Evolutionary conservation across 2,888 invertebrate genomes (phyloP).

Genomic region (Cyclophora punctaria): DNA sequence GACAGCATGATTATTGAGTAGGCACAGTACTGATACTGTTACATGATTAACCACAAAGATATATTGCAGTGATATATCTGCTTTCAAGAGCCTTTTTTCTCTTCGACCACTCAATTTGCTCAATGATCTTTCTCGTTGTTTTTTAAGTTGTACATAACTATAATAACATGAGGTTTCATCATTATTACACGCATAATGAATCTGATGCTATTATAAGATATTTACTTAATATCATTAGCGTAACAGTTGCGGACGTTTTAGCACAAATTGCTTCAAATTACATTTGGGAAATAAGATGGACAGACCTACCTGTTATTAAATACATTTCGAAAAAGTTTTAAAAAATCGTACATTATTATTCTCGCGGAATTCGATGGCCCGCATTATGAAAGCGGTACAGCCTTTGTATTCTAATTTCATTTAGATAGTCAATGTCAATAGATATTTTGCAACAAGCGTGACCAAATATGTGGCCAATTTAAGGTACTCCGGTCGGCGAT

Average conservation of each 20-base stretch:
- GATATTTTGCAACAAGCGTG: constrained; percentile 38
- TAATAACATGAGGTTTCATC: not conserved
- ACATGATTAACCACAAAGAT: too few relatives aligned
- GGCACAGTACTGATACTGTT: too few relatives aligned
- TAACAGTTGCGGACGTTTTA: constrained; percentile 13
- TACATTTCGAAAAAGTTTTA: constrained; percentile 4
- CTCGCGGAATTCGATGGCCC: constrained; percentile 13
- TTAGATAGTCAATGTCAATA: constrained; percentile 39
- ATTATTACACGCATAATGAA: constrained; percentile 17
- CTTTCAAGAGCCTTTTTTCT: too few relatives aligned
- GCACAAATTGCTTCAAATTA: constrained; percentile 9
- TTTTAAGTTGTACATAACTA: too few relatives aligned
- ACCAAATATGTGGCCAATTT: constrained; percentile 31
- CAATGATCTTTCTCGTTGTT: too few relatives aligned
- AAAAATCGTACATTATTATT: constrained; percentile 7
- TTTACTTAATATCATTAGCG: constrained; percentile 10
- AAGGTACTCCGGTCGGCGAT: constrained; percentile 18
- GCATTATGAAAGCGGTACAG: constrained; percentile 24
- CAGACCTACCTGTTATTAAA: constrained; percentile 1
- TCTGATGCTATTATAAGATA: constrained; percentile 12
- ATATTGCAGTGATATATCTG: too few relatives aligned
- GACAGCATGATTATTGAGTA: too few relatives aligned
- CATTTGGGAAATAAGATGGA: not conserved
- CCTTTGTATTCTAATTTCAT: constrained; percentile 29
- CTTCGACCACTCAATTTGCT: too few relatives aligned